Evolutionary conservation across 2,113 vertebrate genomes (phyloP).

Genomic region (Nycticebus coucang): DNA sequence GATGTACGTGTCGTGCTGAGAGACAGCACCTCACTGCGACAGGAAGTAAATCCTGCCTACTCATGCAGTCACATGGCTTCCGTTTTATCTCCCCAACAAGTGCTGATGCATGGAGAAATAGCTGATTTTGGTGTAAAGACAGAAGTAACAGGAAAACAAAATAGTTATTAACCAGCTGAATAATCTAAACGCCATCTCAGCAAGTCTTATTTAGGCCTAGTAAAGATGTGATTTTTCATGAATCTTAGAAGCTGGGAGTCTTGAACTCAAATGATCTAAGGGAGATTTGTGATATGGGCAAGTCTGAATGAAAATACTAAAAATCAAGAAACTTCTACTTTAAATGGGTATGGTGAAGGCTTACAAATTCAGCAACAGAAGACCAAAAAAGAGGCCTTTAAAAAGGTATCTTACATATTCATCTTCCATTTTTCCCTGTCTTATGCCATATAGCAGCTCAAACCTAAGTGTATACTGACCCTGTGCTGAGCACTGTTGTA

Average conservation of each 20-base stretch:
- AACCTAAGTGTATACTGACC: not conserved
- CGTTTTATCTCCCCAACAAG: conserved; percentile 37
- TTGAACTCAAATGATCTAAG: not conserved
- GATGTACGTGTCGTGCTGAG: not conserved
- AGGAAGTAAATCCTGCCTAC: conserved; percentile 54
- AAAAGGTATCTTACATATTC: not conserved
- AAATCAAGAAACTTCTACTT: not conserved
- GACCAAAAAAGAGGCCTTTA: not conserved
- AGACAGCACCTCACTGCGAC: not conserved
- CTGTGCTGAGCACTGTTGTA: not conserved
- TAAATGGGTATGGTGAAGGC: not conserved
- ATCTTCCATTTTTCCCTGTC: not conserved
- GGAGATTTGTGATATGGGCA: not conserved
- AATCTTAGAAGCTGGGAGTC: not conserved
- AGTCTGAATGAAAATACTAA: not conserved
- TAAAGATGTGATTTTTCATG: not conserved
- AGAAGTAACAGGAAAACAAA: conserved; percentile 26
- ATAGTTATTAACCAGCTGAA: not conserved
- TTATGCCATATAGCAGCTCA: not conserved
- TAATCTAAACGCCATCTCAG: conserved; percentile 27
- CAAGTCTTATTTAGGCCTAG: not conserved
- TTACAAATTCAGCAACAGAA: conserved; percentile 30
- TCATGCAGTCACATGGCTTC: conserved; percentile 37
- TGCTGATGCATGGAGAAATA: not conserved
- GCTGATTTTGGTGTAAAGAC: conserved; percentile 60